Evolutionary conservation across 2,113 vertebrate genomes (phyloP), one percentile per base, ranked within the genome.

Genomic region (Tapirus terrestris): DNA sequence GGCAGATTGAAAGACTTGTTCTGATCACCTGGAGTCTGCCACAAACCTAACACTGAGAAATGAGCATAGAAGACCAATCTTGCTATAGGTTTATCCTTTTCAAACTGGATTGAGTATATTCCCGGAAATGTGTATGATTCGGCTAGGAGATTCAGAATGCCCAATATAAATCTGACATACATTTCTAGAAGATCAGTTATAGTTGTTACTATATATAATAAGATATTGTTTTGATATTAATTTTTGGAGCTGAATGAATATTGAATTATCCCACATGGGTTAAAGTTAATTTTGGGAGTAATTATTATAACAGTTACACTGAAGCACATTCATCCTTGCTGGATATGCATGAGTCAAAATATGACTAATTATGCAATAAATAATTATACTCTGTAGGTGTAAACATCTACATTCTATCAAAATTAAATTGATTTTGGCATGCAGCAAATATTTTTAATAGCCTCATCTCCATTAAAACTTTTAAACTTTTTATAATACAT

Each of bases 211-310:
- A 16, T 65, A 4, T 3, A 90, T 63, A 89, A 70, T 39, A 75
- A 83, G 77, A 43, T 68, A 73, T 60, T 61, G 73, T n/a, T 76
- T 76, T 77, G 12, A 94, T 82, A 60, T 82, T 95, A 53, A 89
- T 65, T 89, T 84, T 70, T 81, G 17, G 0, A 53, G 1, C 36
- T 56, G 4, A 83, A 58, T 58, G 6, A 89, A 82, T 68, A 25
- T 13, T 72, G 25, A 91, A 53, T 58, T 72, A 31, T 33, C 63
- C 11, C 81, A 79, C 5, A 39, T 14, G 0, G 18, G 60, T 68
- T 75, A 2, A 75, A 53, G 56, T 33, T 86, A 89, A 83, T 76
- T 80, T 87, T 91, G 70, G 7, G 10, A 76, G 12, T 81, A 82
- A 56, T 39, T 56, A 77, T 77, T 93, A 43, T 36, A 92, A 60